Evolutionary conservation across 1,140 invertebrate genomes (phyloP), one percentile per base, ranked within the genome.

Genomic region (Vollenhovia emeryi): DNA sequence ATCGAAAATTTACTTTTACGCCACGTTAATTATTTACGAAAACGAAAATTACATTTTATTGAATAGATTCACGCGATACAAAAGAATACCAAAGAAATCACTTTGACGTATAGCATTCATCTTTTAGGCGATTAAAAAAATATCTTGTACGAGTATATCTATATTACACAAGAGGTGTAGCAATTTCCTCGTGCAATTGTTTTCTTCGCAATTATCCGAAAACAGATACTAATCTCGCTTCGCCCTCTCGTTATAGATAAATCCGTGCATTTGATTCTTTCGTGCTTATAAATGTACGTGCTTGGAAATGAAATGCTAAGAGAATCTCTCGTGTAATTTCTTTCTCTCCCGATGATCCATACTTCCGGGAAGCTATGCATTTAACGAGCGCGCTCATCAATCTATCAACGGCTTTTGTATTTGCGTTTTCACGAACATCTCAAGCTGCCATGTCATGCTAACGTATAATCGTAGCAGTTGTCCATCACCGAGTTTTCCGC

Each of bases 351-450:
- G 21, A 85, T 80, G 62, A 85, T 68, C 52, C 64, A n/a, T 33
- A 84, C 43, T 82, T 80, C 75, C 64, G 60, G 55, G 27, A 52
- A 69, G 52, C 43, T 33, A 60, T 40, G 55, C 64, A 69, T 85
- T 85, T 83, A 79, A 79, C 64, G 84, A 85, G 64, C 76, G 21
- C 52, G 45, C 50, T 85, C 76, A 85, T 85, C 75, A 82, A 85
- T 85, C 84, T 69, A 85, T 79, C 84, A 85, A 79, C 76, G 60
- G 76, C 64, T 85, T 85, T 82, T 79, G 84, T 68, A 69, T 85
- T 85, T 85, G 50, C 84, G 55, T 85, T 85, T 85, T 85, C 84
- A 27, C 76, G 40, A 82, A 85, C 64, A 66, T 66, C 52, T 85
- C 84, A 82, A 71, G 52, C 60, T 82, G 60, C 64, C 64, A 50